Evolutionary conservation across 2,888 invertebrate genomes (phyloP).

Genomic region (Cantharis lateralis): DNA sequence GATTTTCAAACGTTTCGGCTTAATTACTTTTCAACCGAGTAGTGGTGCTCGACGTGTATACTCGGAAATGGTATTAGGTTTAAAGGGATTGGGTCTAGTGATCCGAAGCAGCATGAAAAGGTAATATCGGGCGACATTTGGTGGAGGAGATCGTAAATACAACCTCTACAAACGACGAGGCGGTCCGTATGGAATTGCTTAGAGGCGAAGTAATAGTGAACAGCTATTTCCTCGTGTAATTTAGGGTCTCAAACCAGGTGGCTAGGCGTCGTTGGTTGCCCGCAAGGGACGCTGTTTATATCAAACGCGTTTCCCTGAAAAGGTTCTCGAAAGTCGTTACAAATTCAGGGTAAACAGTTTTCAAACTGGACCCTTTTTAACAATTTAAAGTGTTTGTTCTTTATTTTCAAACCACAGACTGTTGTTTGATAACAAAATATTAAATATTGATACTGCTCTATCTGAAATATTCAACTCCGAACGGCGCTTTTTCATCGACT

Average conservation of each 20-base stretch:
- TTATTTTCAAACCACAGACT: background rate
- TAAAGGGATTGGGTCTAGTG: constrained; percentile 22
- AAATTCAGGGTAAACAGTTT: constrained; percentile 44
- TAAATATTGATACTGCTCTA: background rate
- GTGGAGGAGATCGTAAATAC: constrained; percentile 49
- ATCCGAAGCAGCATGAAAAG: constrained; percentile 30
- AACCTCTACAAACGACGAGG: constrained; percentile 45
- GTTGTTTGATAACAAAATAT: background rate
- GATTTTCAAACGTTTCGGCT: constrained; percentile 19
- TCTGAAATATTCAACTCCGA: background rate
- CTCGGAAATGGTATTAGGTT: constrained; percentile 26
- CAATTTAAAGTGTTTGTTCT: constrained; percentile 17
- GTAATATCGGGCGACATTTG: constrained; percentile 46
- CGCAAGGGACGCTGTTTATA: constrained; percentile 47
- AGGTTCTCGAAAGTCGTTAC: constrained; percentile 45
- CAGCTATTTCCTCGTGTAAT: constrained; percentile 51
- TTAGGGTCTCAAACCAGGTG: constrained; percentile 44
- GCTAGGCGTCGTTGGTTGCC: constrained; percentile 40
- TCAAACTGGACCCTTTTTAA: constrained; percentile 33
- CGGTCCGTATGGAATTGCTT: constrained; percentile 47
- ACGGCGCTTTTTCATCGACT: background rate
- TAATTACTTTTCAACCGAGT: constrained; percentile 21
- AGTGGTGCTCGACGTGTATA: constrained; percentile 20
- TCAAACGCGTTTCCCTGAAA: constrained; percentile 48
- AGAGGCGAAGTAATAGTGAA: constrained; percentile 47